Percentiles rank a stretch among this genome's conserved stretches.
Evolutionary conservation across 2,888 invertebrate species (phyloP).

Genomic region (Odontocerum albicorne): DNA sequence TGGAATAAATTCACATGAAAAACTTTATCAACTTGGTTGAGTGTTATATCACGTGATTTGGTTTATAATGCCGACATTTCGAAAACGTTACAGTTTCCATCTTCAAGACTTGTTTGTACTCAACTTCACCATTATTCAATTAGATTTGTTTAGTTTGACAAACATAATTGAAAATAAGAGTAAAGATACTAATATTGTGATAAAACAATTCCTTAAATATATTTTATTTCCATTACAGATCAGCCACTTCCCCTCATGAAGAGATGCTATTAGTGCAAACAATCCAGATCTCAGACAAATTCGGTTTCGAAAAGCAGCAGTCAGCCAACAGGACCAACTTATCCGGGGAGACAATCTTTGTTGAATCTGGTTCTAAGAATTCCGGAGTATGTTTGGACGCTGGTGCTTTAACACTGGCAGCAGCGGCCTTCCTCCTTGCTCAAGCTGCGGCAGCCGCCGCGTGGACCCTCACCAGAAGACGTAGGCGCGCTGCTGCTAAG

Average conservation of each 20-base stretch:
- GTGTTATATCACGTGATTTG: too few species aligned
- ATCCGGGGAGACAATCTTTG: conserved; percentile 70
- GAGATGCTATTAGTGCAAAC: conserved; percentile 87
- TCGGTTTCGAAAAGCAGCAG: conserved; percentile 76
- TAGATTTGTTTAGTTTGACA: too few species aligned
- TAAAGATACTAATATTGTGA: neutral
- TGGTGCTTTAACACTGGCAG: conserved; percentile 81
- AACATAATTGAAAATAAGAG: neutral
- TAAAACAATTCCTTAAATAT: conserved; percentile 43
- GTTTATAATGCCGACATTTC: too few species aligned
- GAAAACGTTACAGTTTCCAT: too few species aligned
- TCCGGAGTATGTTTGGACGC: conserved; percentile 71
- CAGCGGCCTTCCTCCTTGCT: conserved; percentile 81
- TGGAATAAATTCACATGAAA: too few species aligned
- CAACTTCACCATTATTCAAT: too few species aligned
- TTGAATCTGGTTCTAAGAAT: conserved; percentile 61
- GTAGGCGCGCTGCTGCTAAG: conserved; percentile 68
- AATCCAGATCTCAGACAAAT: conserved; percentile 91
- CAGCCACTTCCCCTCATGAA: conserved; percentile 51
- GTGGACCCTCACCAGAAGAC: conserved; percentile 88
- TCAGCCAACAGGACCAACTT: conserved; percentile 59
- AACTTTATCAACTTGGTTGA: too few species aligned
- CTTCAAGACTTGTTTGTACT: too few species aligned
- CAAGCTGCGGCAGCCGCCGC: conserved; percentile 86
- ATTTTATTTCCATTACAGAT: conserved; percentile 37